Conservation (phyloP, 2,888 invertebrate species). For the Trichogramma dendrolimi region DNA sequence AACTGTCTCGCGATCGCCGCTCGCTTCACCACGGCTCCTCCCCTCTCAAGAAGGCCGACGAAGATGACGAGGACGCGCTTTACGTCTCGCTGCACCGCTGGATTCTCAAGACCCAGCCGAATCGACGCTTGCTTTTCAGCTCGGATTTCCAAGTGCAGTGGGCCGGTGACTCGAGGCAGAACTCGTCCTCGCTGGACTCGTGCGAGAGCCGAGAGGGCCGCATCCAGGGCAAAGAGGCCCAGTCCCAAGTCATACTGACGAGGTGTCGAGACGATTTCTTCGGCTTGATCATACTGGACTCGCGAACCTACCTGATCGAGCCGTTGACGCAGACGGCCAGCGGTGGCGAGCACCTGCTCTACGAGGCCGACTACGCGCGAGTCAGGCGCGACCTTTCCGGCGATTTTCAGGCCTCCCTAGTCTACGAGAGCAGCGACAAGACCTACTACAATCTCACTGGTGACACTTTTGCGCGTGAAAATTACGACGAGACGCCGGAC, state of each 20-base stretch:
- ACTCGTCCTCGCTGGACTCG: neutral
- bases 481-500: constrained; percentile 32
- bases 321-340: constrained; percentile 41
- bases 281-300: constrained; percentile 54
- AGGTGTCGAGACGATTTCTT: constrained; percentile 57
- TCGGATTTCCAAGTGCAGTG: constrained; percentile 32
- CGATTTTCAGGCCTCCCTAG: neutral
- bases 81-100: constrained; percentile 38
- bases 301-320: constrained; percentile 55
- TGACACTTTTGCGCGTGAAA: constrained; percentile 51
- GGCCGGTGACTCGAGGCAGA: constrained; percentile 10
- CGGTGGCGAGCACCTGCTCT: constrained; percentile 39
- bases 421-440: constrained; percentile 12
- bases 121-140: constrained; percentile 33
- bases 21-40: constrained; percentile 1
- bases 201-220: constrained; percentile 21
- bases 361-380: constrained; percentile 30
- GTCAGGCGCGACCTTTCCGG: constrained; percentile 5
- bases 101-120: constrained; percentile 37
- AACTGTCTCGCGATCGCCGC: constrained; percentile 24
- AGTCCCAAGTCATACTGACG: constrained; percentile 52
- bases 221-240: constrained; percentile 11
- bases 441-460: constrained; percentile 53
- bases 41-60: constrained; percentile 22
- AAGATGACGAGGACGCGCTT: constrained; percentile 13